Evolutionary conservation across 1,140 invertebrate species (phyloP).

Genomic region (Drosophila repleta): DNA sequence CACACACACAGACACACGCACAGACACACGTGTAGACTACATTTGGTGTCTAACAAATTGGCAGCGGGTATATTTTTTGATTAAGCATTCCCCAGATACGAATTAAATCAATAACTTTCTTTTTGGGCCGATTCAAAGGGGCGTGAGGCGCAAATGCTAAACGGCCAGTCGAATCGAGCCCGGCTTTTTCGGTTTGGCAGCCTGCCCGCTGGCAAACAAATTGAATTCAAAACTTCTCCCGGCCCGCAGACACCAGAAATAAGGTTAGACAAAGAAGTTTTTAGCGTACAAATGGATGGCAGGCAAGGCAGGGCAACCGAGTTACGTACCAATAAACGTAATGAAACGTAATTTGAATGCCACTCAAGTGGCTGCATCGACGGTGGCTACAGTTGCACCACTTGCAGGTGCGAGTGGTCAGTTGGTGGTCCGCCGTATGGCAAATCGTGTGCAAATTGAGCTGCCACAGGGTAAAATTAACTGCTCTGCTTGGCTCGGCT

Average conservation of each 20-base stretch:
- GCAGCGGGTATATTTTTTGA: slow-evolving; percentile 65
- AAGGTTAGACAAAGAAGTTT: slow-evolving; percentile 20
- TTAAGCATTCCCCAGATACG: slow-evolving; percentile 79
- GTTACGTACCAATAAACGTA: slow-evolving; percentile 64
- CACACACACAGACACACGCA: slow-evolving; percentile 15
- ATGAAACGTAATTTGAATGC: slow-evolving; percentile 79
- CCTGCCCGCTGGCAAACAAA: slow-evolving; percentile 63
- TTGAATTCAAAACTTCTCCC: slow-evolving; percentile 68
- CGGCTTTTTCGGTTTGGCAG: slow-evolving; percentile 38
- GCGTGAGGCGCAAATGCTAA: slow-evolving; percentile 42
- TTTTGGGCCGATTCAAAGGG: slow-evolving; percentile 58
- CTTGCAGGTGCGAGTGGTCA: slow-evolving; percentile 16
- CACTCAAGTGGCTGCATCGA: slow-evolving; percentile 69
- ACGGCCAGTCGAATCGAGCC: slow-evolving; percentile 20
- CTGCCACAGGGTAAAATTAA: slow-evolving; percentile 66
- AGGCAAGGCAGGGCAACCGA: neutral
- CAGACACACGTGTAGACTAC: slow-evolving; percentile 20
- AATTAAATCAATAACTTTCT: slow-evolving; percentile 81
- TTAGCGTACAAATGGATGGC: neutral
- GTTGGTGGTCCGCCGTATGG: slow-evolving; percentile 18
- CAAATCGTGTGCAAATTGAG: slow-evolving; percentile 70
- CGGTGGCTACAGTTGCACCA: slow-evolving; percentile 19
- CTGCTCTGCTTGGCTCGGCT: slow-evolving; percentile 65
- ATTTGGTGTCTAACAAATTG: slow-evolving; percentile 48
- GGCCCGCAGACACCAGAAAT: slow-evolving; percentile 7